Evolutionary conservation across 37 sponge, comb jelly and placozoan species (phyloP), one percentile per base, ranked within the genome.

Genomic region (Aplysina aerophoba): DNA sequence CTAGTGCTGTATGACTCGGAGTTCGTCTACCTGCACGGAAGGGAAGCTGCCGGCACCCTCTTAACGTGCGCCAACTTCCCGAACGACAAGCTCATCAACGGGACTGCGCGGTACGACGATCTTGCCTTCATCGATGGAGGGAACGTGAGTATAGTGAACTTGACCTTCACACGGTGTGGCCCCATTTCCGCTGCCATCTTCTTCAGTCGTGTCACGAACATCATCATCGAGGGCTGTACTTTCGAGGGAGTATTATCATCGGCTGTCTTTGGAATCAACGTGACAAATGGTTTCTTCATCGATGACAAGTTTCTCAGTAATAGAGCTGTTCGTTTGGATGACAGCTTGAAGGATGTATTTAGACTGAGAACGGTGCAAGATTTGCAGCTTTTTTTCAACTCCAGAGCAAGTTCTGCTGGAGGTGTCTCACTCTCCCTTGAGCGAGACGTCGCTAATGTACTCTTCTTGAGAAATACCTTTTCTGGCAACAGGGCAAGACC

Each of bases 121-220:
- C 44, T 75, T 19, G 44, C n/a, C 54, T 41, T 75, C 24, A 16
- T 53, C 22, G 12, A 75, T 1, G 38, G 78, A 19, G n/a, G 38
- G 0, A 19, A 40, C 38, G 6, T 92, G 27, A 80, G 62, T 11
- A 28, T 92, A 22, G 27, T 80, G 35, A 71, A 71, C 8, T 79
- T 88, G 6, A 92, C 87, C 16, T 92, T 92, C 83, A 85, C 74
- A 4, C 50, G 77, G 36, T 92, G 92, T 85, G 87, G 89, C 15
- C 83, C 89, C 13, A 25, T 81, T 21, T 40, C 82, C 15, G 74
- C 89, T 0, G 38, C 37, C 50, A 22, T 92, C 15, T 88, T 79
- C 41, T 44, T 86, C 15, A 55, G 63, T 12, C 16, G 17, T 24
- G 73, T 83, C 19, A 24, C 66, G 15, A 17, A 65, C 40, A 36